A percentile compares a stretch with the other conserved stretches of the same genome.
Conservation (phyloP, 30 jellyfish, hydroid and myxozoan genomes). For the Phacellophora camtschatica region DNA sequence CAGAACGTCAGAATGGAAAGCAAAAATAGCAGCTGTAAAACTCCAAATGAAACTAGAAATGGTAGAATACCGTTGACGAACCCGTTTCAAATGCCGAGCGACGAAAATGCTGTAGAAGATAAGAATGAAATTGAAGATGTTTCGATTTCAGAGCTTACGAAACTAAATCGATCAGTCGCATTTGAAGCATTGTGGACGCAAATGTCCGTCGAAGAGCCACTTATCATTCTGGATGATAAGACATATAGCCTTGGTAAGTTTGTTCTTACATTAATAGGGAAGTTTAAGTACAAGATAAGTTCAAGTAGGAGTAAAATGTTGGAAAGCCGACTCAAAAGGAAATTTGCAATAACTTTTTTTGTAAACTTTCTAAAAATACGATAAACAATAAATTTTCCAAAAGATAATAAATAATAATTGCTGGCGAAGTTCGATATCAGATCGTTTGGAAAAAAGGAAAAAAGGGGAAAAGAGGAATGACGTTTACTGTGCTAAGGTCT, state of each 20-base stretch:
- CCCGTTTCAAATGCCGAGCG: not conserved
- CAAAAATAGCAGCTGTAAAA: not conserved
- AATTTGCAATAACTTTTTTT: too few species aligned
- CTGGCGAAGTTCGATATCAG: too few species aligned
- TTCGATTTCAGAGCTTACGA: not conserved
- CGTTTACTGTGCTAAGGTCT: too few species aligned
- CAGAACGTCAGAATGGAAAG: not conserved
- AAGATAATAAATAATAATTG: too few species aligned
- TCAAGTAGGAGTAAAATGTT: too few species aligned
- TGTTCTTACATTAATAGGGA: too few species aligned
- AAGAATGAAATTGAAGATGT: not conserved
- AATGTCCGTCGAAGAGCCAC: constrained; percentile 87
- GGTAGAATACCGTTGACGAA: constrained; percentile 34
- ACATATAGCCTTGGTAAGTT: constrained; percentile 46
- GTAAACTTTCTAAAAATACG: too few species aligned
- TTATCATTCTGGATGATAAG: constrained; percentile 46
- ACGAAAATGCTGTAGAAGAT: not conserved
- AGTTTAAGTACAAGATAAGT: too few species aligned
- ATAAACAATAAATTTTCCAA: too few species aligned
- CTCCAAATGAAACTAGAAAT: not conserved
- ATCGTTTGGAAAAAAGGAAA: too few species aligned
- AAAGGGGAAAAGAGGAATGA: too few species aligned
- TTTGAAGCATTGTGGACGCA: constrained; percentile 95
- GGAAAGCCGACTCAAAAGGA: too few species aligned
- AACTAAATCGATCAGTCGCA: constrained; percentile 67